Base-by-base conservation (phyloP, 2,113 vertebrate species). In the Strix aluco region DNA sequence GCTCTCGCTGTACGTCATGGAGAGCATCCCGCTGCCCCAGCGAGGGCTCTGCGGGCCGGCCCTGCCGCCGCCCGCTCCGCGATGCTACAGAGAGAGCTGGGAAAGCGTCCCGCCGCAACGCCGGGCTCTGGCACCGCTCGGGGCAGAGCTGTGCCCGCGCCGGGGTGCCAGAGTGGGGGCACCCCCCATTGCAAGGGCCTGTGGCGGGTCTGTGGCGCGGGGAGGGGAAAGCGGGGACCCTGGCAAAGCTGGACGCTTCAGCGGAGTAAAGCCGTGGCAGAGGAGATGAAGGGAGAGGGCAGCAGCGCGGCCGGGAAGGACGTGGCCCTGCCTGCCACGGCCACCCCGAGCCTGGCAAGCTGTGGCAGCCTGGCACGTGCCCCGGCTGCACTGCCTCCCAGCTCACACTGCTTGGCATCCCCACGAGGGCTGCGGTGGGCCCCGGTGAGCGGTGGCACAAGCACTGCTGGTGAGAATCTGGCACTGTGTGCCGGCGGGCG, bases 1-100 rank as follows among this genome's bases (percentile, higher is more conserved):
- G 98, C 99, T 98, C 97, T 99, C 99, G 88, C 99, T 99, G 98
- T 99, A 99, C 1, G 99, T 98, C 99, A 99, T 99, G 97, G 99
- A 99, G 98, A 99, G 96, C 99, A 99, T 99, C 98, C 97, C 98
- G 96, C 98, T 67, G 42, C 98, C 98, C 13, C 94, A 90, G 97
- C 96, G 92, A n/a, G 98, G 97, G 92, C 98, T 98, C 98, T 96
- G 98, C 91, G 74, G 88, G 97, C 98, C 97, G 5, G 97, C 98
- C 98, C 97, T 70, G 72, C 96, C 51, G 72, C 91, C 78, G 36
- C 18, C 66, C 7, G 22, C 90, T 93, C 92, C 14, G 36, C 5
- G n/a, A 47, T 52, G 91, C 94, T 82, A 84, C 1, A 12, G 82
- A 96, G 67, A 95, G 88, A 92, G 62, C 93, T 65, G 75, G 86